Evolutionary conservation across 2,113 vertebrate genomes (phyloP).

Genomic region (Sinocyclocheilus maitianheensis): DNA sequence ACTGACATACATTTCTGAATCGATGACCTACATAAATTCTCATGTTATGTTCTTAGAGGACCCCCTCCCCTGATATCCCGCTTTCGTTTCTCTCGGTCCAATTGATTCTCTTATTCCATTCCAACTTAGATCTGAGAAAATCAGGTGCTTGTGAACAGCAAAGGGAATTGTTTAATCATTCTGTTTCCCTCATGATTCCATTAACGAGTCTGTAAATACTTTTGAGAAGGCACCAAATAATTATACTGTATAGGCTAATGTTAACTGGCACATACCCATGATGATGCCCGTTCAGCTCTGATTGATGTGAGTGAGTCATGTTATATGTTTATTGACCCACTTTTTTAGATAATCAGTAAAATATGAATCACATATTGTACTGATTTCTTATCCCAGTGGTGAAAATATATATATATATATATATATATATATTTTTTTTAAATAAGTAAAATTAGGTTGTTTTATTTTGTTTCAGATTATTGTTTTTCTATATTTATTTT

Average conservation of each 20-base stretch:
- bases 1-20: conserved; percentile 73
- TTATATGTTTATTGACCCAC: neutral
- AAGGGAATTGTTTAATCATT: neutral
- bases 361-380: neutral
- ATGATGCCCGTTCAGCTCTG: neutral
- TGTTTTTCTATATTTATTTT: neutral
- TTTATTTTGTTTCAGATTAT: neutral
- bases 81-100: neutral
- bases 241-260: neutral
- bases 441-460: neutral
- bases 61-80: neutral
- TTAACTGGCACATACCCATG: neutral
- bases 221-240: neutral
- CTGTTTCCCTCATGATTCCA: neutral
- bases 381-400: neutral
- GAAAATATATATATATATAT: neutral
- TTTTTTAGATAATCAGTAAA: neutral
- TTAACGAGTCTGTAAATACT: neutral
- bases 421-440: too few species aligned
- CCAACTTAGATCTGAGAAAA: neutral
- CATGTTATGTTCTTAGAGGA: conserved; percentile 5
- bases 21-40: conserved; percentile 69
- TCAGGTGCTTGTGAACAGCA: neutral
- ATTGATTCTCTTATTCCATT: neutral
- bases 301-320: neutral